A percentile compares a stretch with the other conserved stretches of the same genome.
These are phyloP conservation scores for Chloroceryle inda DNA, from an alignment of 2,797 vertebrate genomes.

Conservation along the genomic window DNA sequence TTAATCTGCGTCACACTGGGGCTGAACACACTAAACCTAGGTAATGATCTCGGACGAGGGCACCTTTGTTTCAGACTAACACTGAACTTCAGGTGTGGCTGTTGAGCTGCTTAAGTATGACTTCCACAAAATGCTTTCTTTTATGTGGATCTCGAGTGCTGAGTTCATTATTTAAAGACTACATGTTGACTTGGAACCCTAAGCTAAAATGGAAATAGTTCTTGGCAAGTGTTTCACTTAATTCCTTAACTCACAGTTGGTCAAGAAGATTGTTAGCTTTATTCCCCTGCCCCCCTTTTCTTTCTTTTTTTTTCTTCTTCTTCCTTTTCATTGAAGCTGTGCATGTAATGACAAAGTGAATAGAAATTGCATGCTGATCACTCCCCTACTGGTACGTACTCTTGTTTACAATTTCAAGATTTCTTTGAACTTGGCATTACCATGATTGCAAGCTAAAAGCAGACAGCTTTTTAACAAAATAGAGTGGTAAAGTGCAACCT, in stretches of 20 bases:
- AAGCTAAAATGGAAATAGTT: not conserved
- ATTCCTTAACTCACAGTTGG: slow-evolving; percentile 3
- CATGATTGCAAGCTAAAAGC: not conserved
- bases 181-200: not conserved
- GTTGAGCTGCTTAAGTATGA: not conserved
- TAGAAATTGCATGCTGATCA: not conserved
- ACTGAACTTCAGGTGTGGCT: not conserved
- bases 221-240: not conserved
- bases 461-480: not conserved
- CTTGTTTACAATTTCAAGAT: not conserved
- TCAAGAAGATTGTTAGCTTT: not conserved
- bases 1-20: not conserved
- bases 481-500: not conserved
- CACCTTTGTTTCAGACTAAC: not conserved
- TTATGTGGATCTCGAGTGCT: not conserved
- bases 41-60: not conserved
- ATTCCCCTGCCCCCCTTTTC: not conserved
- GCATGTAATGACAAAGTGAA: not conserved
- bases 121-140: not conserved
- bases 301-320: not conserved
- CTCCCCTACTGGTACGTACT: not conserved
- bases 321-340: not conserved
- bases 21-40: not conserved
- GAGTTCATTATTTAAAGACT: slow-evolving; percentile 4
- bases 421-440: not conserved